A percentile compares a stretch with the other conserved stretches of the same genome.
phyloP scores from a whole-genome alignment of 2,888 invertebrate genomes.

The Aspidiotus rigidus region DNA sequence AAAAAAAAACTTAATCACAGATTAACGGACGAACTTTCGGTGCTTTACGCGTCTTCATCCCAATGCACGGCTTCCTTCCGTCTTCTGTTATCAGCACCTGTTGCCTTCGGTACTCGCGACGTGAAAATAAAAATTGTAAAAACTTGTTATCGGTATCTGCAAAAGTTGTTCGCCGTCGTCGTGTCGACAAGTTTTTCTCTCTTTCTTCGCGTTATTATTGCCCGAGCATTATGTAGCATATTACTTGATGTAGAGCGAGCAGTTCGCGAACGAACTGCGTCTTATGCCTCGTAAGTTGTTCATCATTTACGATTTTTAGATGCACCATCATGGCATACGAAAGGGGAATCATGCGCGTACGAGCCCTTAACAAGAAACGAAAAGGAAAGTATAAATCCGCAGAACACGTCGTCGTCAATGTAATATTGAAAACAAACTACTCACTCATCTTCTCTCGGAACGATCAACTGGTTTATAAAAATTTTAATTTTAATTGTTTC shows the following conservation, averaged over 20 bases:
- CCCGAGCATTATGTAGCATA: slow-evolving; percentile 18
- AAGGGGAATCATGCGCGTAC: no score
- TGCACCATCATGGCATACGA: no score
- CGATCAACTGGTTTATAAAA: no score
- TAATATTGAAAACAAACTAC: no score
- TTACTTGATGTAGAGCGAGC: slow-evolving; percentile 17
- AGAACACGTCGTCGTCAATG: no score
- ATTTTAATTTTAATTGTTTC: no score
- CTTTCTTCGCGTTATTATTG: slow-evolving; percentile 7
- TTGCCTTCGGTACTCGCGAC: background rate
- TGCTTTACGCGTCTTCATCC: background rate
- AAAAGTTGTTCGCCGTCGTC: no score
- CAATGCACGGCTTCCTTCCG: slow-evolving; percentile 5
- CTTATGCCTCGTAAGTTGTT: background rate
- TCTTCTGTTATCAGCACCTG: slow-evolving; percentile 9
- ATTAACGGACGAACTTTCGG: background rate
- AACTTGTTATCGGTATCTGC: slow-evolving; percentile 26
- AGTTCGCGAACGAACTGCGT: slow-evolving; percentile 24
- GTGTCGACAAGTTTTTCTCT: background rate
- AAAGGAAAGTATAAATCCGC: no score
- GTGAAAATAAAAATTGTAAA: slow-evolving; percentile 11
- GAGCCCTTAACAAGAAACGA: no score
- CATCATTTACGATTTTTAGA: background rate
- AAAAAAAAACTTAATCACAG: background rate
- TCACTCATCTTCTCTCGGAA: no score